Evolutionary conservation across 2,113 vertebrate species (phyloP).

Genomic region (Micronycteris hirsuta): DNA sequence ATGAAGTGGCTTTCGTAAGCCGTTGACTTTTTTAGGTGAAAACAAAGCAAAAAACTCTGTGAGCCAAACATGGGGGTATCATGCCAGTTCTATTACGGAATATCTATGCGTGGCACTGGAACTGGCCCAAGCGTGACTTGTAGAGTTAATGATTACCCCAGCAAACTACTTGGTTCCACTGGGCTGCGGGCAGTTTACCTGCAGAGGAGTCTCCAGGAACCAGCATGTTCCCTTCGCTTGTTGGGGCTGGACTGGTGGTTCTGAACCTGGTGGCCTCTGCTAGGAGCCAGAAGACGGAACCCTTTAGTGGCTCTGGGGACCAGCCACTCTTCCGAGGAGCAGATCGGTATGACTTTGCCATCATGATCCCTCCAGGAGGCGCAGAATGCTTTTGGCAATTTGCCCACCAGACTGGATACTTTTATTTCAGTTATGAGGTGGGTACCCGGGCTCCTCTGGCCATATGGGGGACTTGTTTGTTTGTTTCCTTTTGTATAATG

Average conservation of each 20-base stretch:
- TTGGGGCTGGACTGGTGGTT: slow-evolving; percentile 45
- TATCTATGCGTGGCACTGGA: neutral
- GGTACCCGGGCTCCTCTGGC: slow-evolving; percentile 44
- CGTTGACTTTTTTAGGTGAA: neutral
- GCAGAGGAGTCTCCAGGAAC: neutral
- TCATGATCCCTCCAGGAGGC: slow-evolving; percentile 79
- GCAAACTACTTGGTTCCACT: neutral
- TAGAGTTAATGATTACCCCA: slow-evolving; percentile 80
- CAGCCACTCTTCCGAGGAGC: slow-evolving; percentile 84
- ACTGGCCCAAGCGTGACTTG: neutral
- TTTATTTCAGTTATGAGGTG: slow-evolving; percentile 94
- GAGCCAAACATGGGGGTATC: neutral
- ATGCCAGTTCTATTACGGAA: neutral
- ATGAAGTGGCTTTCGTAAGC: neutral
- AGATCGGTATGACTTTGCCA: slow-evolving; percentile 89
- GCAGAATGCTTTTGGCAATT: slow-evolving; percentile 95
- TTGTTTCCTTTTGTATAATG: neutral
- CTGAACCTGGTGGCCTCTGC: slow-evolving; percentile 50
- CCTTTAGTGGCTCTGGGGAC: slow-evolving; percentile 58
- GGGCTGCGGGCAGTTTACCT: neutral
- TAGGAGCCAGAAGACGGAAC: slow-evolving; percentile 74
- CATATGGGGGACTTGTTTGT: neutral
- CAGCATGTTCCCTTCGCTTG: slow-evolving; percentile 64
- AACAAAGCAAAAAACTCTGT: neutral
- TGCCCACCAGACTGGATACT: slow-evolving; percentile 84